These are phyloP conservation scores for Maniola jurtina DNA, from an alignment of 1,140 invertebrate genomes.

Conservation along the genomic window DNA sequence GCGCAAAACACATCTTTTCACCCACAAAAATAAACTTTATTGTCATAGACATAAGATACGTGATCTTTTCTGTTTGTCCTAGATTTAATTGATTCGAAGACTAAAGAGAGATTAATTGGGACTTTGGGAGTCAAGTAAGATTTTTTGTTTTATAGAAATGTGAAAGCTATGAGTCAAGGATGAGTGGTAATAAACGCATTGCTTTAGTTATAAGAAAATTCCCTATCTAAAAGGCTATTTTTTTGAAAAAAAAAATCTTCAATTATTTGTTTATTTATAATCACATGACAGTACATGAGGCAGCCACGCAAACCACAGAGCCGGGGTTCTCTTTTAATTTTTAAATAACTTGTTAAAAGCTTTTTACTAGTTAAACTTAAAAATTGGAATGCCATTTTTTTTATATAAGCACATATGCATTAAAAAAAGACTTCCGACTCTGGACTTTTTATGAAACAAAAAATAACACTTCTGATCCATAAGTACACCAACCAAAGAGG, in stretches of 20 bases:
- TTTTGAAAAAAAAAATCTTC: too few species aligned
- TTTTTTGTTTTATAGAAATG: slow-evolving; percentile 14
- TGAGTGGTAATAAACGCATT: background rate
- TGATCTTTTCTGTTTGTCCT: slow-evolving; percentile 19
- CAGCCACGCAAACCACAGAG: too few species aligned
- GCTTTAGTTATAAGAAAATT: too few species aligned
- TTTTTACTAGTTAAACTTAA: too few species aligned
- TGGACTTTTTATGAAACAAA: slow-evolving; percentile 1
- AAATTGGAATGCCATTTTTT: too few species aligned
- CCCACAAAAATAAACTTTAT: slow-evolving; percentile 29
- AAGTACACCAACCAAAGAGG: slow-evolving; percentile 25
- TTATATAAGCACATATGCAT: too few species aligned
- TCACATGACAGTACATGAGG: too few species aligned
- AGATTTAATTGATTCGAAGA: slow-evolving; percentile 38
- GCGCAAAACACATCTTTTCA: slow-evolving; percentile 16
- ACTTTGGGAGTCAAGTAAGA: slow-evolving; percentile 58
- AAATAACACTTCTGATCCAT: slow-evolving; percentile 23
- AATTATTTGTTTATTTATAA: too few species aligned
- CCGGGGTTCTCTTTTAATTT: too few species aligned
- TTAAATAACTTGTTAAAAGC: too few species aligned
- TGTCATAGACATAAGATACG: slow-evolving; percentile 10
- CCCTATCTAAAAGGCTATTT: too few species aligned
- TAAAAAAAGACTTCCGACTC: too few species aligned
- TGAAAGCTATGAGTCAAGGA: background rate
- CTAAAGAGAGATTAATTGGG: slow-evolving; percentile 62